A percentile compares a stretch with the other conserved stretches of the same genome.
phyloP scores from a whole-genome alignment of 2,888 invertebrate species.

The Orchestes rusci region DNA sequence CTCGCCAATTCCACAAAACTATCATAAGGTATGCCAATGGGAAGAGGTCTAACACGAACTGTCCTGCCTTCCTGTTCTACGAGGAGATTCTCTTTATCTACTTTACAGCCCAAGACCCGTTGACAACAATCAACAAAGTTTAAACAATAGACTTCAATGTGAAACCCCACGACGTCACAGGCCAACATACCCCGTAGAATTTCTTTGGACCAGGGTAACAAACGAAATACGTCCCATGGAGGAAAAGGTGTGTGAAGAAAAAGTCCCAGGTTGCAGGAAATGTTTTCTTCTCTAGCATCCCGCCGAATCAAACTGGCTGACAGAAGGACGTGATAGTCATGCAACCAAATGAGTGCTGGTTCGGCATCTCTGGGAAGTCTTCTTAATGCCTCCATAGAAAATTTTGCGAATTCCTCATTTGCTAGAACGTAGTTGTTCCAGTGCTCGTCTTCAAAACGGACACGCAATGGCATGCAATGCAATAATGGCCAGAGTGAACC shows the following conservation, averaged over 20 bases:
- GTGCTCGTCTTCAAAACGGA: constrained; percentile 73
- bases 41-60: constrained; percentile 74
- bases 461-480: constrained; percentile 87
- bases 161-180: constrained; percentile 90
- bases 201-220: constrained; percentile 91
- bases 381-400: constrained; percentile 62
- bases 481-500: constrained; percentile 89
- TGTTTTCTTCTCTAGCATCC: constrained; percentile 67
- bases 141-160: constrained; percentile 83
- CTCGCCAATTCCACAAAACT: constrained; percentile 74
- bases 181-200: constrained; percentile 86
- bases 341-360: constrained; percentile 81
- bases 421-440: constrained; percentile 75
- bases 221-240: constrained; percentile 85
- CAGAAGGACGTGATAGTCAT: constrained; percentile 90
- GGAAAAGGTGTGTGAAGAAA: constrained; percentile 94
- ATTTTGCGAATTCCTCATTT: constrained; percentile 76
- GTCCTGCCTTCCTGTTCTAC: constrained; percentile 84
- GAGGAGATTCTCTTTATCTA: constrained; percentile 77
- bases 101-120: constrained; percentile 77
- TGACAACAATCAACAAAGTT: constrained; percentile 91
- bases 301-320: constrained; percentile 88
- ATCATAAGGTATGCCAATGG: constrained; percentile 85
- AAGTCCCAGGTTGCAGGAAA: constrained; percentile 78
- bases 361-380: constrained; percentile 48